These are phyloP conservation scores for Archaeoteleia sp. DNA, from an alignment of 2,888 invertebrate species.

Conservation along the genomic window DNA sequence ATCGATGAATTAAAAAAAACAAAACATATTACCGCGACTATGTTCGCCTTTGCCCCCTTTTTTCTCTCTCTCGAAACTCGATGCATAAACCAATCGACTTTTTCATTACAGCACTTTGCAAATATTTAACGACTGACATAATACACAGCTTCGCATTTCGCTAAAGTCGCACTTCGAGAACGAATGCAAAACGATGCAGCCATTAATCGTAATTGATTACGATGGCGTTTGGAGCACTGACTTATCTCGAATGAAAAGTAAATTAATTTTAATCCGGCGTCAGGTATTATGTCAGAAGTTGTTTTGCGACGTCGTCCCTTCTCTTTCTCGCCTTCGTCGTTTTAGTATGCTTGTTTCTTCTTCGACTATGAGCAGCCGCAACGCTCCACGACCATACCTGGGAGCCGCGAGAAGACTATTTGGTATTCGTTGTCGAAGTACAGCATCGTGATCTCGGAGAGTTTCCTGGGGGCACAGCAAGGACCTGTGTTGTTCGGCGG, in stretches of 20 bases:
- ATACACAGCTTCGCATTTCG: constrained; percentile 7
- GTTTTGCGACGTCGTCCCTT: constrained; percentile 9
- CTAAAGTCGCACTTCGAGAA: constrained; percentile 1
- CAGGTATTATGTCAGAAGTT: constrained; percentile 12
- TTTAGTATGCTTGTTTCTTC: background rate
- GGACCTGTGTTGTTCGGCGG: constrained; percentile 87
- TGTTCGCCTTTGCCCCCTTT: background rate
- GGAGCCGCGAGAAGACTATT: constrained; percentile 90
- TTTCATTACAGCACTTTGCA: background rate
- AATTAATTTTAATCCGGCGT: too few relatives aligned
- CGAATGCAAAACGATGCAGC: constrained; percentile 12
- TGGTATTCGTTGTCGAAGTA: constrained; percentile 93
- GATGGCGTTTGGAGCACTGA: too few relatives aligned
- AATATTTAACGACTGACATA: constrained; percentile 8
- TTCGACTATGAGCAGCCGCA: constrained; percentile 90
- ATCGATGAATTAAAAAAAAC: constrained; percentile 57
- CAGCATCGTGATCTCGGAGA: constrained; percentile 92
- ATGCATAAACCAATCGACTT: constrained; percentile 5
- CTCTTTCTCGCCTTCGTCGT: background rate
- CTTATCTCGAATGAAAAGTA: too few relatives aligned
- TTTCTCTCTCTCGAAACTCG: constrained; percentile 6
- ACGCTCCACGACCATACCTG: constrained; percentile 95
- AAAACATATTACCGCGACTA: constrained; percentile 9
- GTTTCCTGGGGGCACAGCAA: constrained; percentile 93
- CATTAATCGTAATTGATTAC: too few relatives aligned